phyloP scores from a whole-genome alignment of 2,113 vertebrate genomes.

The Odocoileus hemionus region DNA sequence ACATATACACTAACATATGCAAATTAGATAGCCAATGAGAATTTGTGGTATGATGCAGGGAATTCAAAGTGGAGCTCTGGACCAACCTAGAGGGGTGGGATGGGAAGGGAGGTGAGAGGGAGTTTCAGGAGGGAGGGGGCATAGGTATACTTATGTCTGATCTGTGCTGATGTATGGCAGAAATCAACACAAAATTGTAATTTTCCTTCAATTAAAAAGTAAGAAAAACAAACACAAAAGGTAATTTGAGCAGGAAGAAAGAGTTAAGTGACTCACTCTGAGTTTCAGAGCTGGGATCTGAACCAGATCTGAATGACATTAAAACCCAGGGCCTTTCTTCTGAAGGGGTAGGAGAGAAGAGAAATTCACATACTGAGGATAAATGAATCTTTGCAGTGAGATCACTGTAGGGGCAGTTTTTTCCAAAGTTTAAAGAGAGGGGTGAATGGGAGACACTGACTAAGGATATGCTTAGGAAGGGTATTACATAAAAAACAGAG shows the following conservation, averaged over 20 bases:
- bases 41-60: neutral
- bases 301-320: neutral
- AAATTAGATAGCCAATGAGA: neutral
- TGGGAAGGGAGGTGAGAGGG: neutral
- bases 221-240: neutral
- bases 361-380: neutral
- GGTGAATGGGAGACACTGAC: rapidly evolving
- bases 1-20: neutral
- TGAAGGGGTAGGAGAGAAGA: no score
- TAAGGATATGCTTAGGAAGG: rapidly evolving
- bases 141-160: neutral
- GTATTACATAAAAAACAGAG: no score
- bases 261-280: neutral
- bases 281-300: no score
- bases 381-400: neutral
- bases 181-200: neutral
- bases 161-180: neutral
- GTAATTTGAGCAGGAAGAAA: neutral
- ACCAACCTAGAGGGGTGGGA: neutral
- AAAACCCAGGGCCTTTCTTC: neutral
- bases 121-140: neutral
- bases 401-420: neutral
- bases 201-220: neutral
- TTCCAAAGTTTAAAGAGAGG: neutral
- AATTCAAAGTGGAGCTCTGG: neutral